phyloP scores from a whole-genome alignment of 2,888 invertebrate genomes.

The Chrysolina americana region DNA sequence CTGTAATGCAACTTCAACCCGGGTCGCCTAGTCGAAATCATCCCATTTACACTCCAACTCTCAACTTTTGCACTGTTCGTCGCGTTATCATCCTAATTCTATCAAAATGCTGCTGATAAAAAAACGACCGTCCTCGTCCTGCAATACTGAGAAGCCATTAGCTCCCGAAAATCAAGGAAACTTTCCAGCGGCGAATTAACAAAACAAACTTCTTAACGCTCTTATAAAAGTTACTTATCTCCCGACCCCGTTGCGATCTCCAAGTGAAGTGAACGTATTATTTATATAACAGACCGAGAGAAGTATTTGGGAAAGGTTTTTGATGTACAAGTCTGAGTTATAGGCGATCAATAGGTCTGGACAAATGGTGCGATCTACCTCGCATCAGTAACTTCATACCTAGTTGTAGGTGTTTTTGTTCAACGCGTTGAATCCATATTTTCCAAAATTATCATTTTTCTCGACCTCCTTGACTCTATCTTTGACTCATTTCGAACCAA shows the following conservation, averaged over 20 bases:
- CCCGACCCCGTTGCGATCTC: constrained; percentile 47
- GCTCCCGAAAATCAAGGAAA: constrained; percentile 34
- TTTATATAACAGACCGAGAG: constrained; percentile 60
- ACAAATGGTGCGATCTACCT: too few relatives aligned
- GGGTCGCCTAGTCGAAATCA: not conserved
- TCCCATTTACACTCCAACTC: not conserved
- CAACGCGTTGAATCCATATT: too few relatives aligned
- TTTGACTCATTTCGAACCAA: too few relatives aligned
- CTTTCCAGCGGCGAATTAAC: constrained; percentile 44
- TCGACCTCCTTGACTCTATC: too few relatives aligned
- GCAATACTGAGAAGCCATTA: constrained; percentile 45
- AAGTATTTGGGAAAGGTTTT: constrained; percentile 67
- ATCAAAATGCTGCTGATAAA: constrained; percentile 16
- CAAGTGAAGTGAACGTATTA: constrained; percentile 47
- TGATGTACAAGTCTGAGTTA: constrained; percentile 45
- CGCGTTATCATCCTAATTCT: constrained; percentile 18
- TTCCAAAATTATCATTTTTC: too few relatives aligned
- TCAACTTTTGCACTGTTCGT: constrained; percentile 7
- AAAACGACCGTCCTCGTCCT: constrained; percentile 19
- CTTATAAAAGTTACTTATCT: constrained; percentile 58
- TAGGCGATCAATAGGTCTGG: too few relatives aligned
- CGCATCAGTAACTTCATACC: too few relatives aligned
- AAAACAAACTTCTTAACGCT: constrained; percentile 46
- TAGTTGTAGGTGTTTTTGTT: too few relatives aligned
- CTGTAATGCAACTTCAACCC: not conserved